These are phyloP conservation scores for Crotalus viridis DNA, from an alignment of 2,113 vertebrate species.

Conservation along the genomic window DNA sequence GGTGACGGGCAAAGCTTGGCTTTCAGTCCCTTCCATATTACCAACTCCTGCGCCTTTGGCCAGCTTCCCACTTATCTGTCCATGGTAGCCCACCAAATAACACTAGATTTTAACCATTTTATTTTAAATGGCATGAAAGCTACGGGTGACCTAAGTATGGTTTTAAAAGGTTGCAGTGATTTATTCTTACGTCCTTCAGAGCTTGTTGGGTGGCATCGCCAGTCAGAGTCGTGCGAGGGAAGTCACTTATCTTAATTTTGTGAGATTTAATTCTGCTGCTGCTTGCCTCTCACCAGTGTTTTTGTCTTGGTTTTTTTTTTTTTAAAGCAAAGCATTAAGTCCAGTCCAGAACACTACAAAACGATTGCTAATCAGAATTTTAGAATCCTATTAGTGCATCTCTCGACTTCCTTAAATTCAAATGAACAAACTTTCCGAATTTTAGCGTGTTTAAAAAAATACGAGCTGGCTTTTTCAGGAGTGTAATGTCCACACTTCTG, in stretches of 20 bases:
- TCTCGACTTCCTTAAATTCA: slow-evolving; percentile 62
- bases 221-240: neutral
- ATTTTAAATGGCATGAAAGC: slow-evolving; percentile 42
- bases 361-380: slow-evolving; percentile 51
- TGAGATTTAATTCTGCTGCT: neutral
- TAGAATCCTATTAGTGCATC: slow-evolving; percentile 59
- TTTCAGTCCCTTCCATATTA: slow-evolving; percentile 46
- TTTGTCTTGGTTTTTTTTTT: slow-evolving; percentile 38
- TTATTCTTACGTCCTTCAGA: slow-evolving; percentile 42
- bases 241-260: neutral
- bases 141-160: slow-evolving; percentile 40
- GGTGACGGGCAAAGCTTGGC: slow-evolving; percentile 68
- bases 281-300: slow-evolving; percentile 66
- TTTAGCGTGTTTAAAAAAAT: slow-evolving; percentile 63
- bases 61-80: slow-evolving; percentile 58
- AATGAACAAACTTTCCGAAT: slow-evolving; percentile 64
- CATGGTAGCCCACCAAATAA: slow-evolving; percentile 51
- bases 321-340: slow-evolving; percentile 53
- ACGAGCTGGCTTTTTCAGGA: slow-evolving; percentile 74
- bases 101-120: slow-evolving; percentile 60
- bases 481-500: slow-evolving; percentile 75
- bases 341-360: slow-evolving; percentile 60
- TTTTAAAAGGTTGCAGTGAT: slow-evolving; percentile 38
- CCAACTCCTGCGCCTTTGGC: slow-evolving; percentile 48
- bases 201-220: slow-evolving; percentile 25